Conservation (phyloP, 2,888 invertebrate species). For the Pimpla rufipes region DNA sequence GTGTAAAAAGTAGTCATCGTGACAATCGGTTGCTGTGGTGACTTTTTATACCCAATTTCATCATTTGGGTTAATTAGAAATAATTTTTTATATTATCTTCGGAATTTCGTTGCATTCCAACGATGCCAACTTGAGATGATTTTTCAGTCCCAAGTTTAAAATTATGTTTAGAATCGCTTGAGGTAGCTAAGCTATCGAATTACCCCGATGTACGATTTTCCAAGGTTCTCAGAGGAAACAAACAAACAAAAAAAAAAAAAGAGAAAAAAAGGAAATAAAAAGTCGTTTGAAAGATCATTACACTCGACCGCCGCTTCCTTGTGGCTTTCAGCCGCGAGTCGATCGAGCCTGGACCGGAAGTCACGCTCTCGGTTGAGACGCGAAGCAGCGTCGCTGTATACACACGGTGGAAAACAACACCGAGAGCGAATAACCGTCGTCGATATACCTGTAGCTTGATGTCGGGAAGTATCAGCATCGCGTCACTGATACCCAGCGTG, state of each 20-base stretch:
- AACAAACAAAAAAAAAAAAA: background rate
- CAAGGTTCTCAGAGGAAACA: slow-evolving; percentile 30
- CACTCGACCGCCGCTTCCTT: slow-evolving; percentile 40
- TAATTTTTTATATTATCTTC: too few species aligned
- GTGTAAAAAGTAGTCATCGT: too few species aligned
- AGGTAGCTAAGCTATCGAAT: too few species aligned
- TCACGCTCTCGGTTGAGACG: background rate
- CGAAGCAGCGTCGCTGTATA: background rate
- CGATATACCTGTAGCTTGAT: slow-evolving; percentile 83
- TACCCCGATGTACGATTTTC: slow-evolving; percentile 54
- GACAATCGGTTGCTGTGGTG: too few species aligned
- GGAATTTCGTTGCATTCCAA: too few species aligned
- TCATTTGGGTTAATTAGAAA: too few species aligned
- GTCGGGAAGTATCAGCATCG: slow-evolving; percentile 84
- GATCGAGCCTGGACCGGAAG: background rate
- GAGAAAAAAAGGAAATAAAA: background rate
- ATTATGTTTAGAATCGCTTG: too few species aligned
- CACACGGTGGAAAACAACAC: slow-evolving; percentile 6
- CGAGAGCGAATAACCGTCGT: background rate
- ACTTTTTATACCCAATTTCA: too few species aligned
- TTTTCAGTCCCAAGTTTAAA: too few species aligned
- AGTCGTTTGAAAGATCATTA: background rate
- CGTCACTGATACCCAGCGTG: slow-evolving; percentile 45
- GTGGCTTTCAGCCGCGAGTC: slow-evolving; percentile 32
- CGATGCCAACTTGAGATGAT: too few species aligned